Evolutionary conservation across 2,797 vertebrate genomes (phyloP).

Genomic region (Esox masquinongy): DNA sequence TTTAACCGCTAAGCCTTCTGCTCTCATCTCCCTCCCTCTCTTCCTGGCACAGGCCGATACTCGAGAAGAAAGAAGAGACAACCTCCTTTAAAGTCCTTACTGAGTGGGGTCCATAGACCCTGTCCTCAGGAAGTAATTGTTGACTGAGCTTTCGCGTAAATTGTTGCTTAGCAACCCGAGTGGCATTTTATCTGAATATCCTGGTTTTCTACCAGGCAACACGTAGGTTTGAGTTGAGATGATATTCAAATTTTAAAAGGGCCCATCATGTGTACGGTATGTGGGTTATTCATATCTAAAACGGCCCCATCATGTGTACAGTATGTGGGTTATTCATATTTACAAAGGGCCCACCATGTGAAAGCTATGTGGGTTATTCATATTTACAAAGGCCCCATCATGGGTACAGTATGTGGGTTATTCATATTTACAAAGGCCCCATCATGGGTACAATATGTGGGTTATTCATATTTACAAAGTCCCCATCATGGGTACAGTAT

Average conservation of each 20-base stretch:
- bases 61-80: not conserved
- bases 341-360: too few relatives aligned
- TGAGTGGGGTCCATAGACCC: not conserved
- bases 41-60: not conserved
- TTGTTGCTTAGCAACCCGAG: slow-evolving; percentile 9
- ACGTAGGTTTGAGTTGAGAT: not conserved
- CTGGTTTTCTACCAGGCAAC: not conserved
- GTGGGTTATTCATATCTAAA: too few relatives aligned
- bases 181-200: not conserved
- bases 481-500: too few relatives aligned
- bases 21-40: slow-evolving; percentile 27
- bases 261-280: too few relatives aligned
- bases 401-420: too few relatives aligned
- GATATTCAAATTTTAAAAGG: not conserved
- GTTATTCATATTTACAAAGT: too few relatives aligned
- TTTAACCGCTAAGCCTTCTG: slow-evolving; percentile 58
- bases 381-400: too few relatives aligned
- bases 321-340: too few relatives aligned
- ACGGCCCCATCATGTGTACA: too few relatives aligned
- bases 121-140: not conserved
- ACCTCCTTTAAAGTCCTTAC: not conserved
- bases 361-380: too few relatives aligned
- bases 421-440: too few relatives aligned
- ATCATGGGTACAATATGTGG: too few relatives aligned
- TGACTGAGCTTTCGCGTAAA: not conserved